Base-by-base conservation (phyloP, 37 sponge, comb jelly and placozoan species). In the Theonella swinhoei region DNA sequence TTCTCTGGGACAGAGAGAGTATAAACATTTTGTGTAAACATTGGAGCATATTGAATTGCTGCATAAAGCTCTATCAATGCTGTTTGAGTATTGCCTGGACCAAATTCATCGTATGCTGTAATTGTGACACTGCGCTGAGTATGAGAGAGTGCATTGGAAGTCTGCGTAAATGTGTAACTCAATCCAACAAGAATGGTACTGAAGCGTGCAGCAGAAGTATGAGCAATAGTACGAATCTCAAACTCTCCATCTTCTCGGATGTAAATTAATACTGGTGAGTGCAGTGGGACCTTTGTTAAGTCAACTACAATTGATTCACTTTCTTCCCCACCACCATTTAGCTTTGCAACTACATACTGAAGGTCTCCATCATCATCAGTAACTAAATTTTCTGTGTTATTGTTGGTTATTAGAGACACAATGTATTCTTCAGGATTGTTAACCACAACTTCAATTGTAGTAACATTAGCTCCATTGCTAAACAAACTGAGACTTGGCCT, bases 81-180 rank as follows among this genome's bases (percentile, higher is more conserved):
- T 35, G 75, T 70, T n/a, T 73, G 63, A 0, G 87, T 34, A 31
- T 22, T 35, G 1, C 68, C 34, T 30, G 30, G 26, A 0, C 54
- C 58, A 1, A 0, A 24, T 31, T 29, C 38, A 38, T 74, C 68
- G 19, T 14, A 22, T 1, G 81, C 87, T 4, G 69, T 66, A 30
- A 87, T 80, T 32, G 87, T 75, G 68, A 87, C 72, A 75, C 80
- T 80, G 7, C 81, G 65, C 23, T 80, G 39, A 23, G 81, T 68
- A 5, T 62, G 67, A 3, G 28, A 34, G 61, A 87, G 68, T 3
- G 75, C 58, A 30, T 24, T 78, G 14, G 64, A 1, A 8, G 81
- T 37, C 58, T 80, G 24, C 25, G 70, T 80, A 31, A 75, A 67
- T 32, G 47, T 30, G 61, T 87, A 80, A 5, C 32, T 30, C 4